A percentile compares a stretch with the other conserved stretches of the same genome.
Evolutionary conservation across 2,797 vertebrate genomes (phyloP).

Genomic region (Megalops cyprinoides): DNA sequence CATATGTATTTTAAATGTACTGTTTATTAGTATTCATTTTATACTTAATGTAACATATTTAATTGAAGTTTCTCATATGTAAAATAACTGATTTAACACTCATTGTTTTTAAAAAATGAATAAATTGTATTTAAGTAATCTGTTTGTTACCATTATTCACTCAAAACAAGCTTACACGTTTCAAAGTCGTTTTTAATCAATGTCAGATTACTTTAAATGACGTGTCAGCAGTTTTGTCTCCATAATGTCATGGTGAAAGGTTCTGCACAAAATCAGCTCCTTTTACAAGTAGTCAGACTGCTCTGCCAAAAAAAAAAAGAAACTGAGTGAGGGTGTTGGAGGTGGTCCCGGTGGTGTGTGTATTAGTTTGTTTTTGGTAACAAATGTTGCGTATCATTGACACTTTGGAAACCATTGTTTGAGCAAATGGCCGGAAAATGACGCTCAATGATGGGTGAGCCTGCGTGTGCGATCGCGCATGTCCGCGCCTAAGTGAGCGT

Average conservation of each 20-base stretch:
- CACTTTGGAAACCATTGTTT: conserved; percentile 59
- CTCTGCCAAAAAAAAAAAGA: conserved; percentile 35
- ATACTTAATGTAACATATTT: conserved; percentile 70
- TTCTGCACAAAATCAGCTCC: not conserved
- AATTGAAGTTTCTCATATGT: conserved; percentile 56
- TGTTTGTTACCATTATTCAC: conserved; percentile 45
- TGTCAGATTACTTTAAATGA: not conserved
- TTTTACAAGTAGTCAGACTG: not conserved
- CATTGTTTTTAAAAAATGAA: conserved; percentile 55
- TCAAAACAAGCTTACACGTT: conserved; percentile 49
- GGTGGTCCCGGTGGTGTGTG: not conserved
- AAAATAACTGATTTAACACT: conserved; percentile 42
- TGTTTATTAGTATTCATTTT: conserved; percentile 62
- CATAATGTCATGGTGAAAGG: not conserved
- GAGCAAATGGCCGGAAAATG: conserved; percentile 73
- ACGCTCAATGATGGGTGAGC: conserved; percentile 36
- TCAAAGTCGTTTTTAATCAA: conserved; percentile 50
- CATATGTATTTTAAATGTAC: conserved; percentile 78
- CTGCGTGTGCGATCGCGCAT: too few relatives aligned
- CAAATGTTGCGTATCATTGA: conserved; percentile 72
- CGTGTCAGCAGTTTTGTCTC: too few relatives aligned
- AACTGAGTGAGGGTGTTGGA: conserved; percentile 31
- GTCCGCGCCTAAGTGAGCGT: too few relatives aligned
- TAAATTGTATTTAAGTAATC: conserved; percentile 67
- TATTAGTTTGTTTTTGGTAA: conserved; percentile 58